phyloP scores from a whole-genome alignment of 1,140 invertebrate species.

The Anadara kagoshimensis region DNA sequence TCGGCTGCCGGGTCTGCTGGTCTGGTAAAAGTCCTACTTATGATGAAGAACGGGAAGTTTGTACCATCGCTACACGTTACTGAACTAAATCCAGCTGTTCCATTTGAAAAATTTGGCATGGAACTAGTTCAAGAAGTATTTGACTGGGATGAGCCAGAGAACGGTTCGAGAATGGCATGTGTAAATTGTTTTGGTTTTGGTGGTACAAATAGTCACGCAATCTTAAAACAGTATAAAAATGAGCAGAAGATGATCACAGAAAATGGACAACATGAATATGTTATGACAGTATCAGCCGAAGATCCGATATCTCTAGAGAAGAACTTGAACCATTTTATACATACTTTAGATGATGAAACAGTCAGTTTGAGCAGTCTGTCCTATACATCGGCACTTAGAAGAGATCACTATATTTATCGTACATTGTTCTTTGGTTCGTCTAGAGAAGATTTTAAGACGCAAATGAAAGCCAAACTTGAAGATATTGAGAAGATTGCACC shows the following conservation, averaged over 20 bases:
- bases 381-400: slow-evolving; percentile 11
- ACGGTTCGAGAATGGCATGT: slow-evolving; percentile 29
- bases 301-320: not conserved
- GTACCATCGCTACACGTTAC: slow-evolving; percentile 51
- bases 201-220: slow-evolving; percentile 52
- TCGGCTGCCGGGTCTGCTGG: slow-evolving; percentile 93
- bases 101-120: slow-evolving; percentile 42
- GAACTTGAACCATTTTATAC: not conserved
- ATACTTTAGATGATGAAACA: not conserved
- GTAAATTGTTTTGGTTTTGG: slow-evolving; percentile 58
- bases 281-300: not conserved
- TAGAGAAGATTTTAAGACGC: not conserved
- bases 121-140: slow-evolving; percentile 40
- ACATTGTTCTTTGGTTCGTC: not conserved
- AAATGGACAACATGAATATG: not conserved
- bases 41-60: slow-evolving; percentile 59
- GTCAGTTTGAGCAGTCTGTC: slow-evolving; percentile 8
- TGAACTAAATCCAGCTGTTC: slow-evolving; percentile 51
- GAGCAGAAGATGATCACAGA: not conserved
- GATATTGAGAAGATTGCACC: not conserved
- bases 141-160: slow-evolving; percentile 10
- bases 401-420: slow-evolving; percentile 33
- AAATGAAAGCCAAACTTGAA: not conserved
- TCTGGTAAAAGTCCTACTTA: slow-evolving; percentile 81
- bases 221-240: slow-evolving; percentile 23